A percentile compares a stretch with the other conserved stretches of the same genome.
phyloP scores from a whole-genome alignment of 2,113 vertebrate species.

The Sisor rabdophorus region DNA sequence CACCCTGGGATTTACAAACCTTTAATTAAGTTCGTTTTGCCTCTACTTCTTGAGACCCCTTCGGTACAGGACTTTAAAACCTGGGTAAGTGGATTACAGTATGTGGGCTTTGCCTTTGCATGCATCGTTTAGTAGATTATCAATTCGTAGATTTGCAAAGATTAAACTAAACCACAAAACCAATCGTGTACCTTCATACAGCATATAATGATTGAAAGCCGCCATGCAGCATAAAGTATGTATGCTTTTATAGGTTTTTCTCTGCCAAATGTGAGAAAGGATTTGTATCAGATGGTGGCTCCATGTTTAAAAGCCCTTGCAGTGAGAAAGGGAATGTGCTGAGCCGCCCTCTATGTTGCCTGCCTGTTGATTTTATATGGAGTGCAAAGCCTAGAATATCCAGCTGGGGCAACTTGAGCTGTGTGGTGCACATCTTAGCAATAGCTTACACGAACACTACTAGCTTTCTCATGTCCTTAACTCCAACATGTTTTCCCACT shows the following conservation, averaged over 20 bases:
- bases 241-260: constrained; percentile 2
- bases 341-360: constrained; percentile 49
- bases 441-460: constrained; percentile 47
- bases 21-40: constrained; percentile 54
- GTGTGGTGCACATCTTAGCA: constrained; percentile 34
- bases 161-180: background rate
- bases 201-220: constrained; percentile 2
- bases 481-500: background rate
- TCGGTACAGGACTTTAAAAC: constrained; percentile 60
- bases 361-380: constrained; percentile 64
- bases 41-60: constrained; percentile 56
- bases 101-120: constrained; percentile 44
- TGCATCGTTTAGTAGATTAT: constrained; percentile 18
- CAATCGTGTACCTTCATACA: background rate
- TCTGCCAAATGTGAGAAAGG: background rate
- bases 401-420: constrained; percentile 54
- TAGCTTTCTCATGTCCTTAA: background rate
- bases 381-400: constrained; percentile 58
- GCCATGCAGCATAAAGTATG: background rate
- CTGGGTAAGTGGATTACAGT: constrained; percentile 65
- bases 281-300: constrained; percentile 9
- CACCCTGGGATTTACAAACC: constrained; percentile 66
- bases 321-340: constrained; percentile 60
- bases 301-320: constrained; percentile 48
- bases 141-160: background rate